A percentile compares a stretch with the other conserved stretches of the same genome.
Conservation (phyloP, 2,113 vertebrate genomes). For the Microcebus ravelobensis region DNA sequence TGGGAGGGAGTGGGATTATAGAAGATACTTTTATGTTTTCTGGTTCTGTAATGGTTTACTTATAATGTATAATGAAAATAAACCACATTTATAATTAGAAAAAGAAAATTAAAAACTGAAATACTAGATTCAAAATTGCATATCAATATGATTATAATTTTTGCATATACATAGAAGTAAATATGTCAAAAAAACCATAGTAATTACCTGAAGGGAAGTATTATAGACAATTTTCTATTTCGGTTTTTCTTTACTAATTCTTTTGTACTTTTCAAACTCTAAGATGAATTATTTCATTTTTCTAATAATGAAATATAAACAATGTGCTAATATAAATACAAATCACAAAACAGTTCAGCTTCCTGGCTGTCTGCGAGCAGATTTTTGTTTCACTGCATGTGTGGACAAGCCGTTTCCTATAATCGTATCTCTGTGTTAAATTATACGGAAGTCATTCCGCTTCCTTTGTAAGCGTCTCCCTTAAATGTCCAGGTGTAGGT, state of each 20-base stretch:
- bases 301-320: slow-evolving; percentile 40
- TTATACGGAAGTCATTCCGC: neutral
- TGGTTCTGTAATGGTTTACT: neutral
- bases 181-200: neutral
- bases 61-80: neutral
- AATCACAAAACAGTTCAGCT: neutral
- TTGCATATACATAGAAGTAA: neutral
- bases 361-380: neutral
- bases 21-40: neutral
- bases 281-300: slow-evolving; percentile 40
- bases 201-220: neutral
- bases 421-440: slow-evolving; percentile 14
- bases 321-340: neutral
- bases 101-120: neutral
- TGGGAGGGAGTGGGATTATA: neutral
- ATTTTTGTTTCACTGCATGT: slow-evolving; percentile 20
- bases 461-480: neutral
- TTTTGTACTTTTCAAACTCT: slow-evolving; percentile 27
- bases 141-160: neutral
- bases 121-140: neutral
- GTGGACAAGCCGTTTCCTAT: neutral
- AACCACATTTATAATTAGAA: neutral
- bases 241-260: neutral
- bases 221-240: neutral
- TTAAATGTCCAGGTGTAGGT: neutral